A percentile compares a stretch with the other conserved stretches of the same genome.
Conservation (phyloP, 2,888 invertebrate species). For the Tortrix viridana region DNA sequence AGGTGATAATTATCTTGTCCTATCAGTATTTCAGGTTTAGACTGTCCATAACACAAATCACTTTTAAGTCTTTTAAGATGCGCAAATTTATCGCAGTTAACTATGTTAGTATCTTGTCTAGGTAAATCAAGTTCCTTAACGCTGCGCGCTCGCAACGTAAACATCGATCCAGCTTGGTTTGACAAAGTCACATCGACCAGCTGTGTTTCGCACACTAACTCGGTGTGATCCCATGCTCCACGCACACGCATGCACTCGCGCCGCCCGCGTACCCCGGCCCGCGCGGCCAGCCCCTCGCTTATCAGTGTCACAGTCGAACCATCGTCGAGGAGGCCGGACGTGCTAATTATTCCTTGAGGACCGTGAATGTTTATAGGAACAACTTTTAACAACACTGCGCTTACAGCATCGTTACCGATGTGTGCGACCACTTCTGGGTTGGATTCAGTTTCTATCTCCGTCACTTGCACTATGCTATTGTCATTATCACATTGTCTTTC, state of each 20-base stretch:
- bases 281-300: constrained; percentile 35
- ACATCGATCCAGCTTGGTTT: constrained; percentile 33
- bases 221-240: constrained; percentile 41
- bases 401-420: not conserved
- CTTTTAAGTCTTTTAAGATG: constrained; percentile 27
- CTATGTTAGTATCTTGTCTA: constrained; percentile 35
- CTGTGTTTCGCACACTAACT: constrained; percentile 35
- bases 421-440: constrained; percentile 21
- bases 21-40: constrained; percentile 46
- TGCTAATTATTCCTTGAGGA: constrained; percentile 39
- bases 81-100: constrained; percentile 34
- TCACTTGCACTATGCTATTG: not conserved
- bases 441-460: not conserved
- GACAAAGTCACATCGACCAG: constrained; percentile 36
- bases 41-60: constrained; percentile 6
- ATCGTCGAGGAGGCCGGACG: constrained; percentile 44
- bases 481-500: not conserved
- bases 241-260: constrained; percentile 41
- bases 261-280: constrained; percentile 40
- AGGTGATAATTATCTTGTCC: constrained; percentile 48
- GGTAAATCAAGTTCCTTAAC: constrained; percentile 44
- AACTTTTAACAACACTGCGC: constrained; percentile 41
- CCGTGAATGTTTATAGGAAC: constrained; percentile 42
- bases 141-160: constrained; percentile 40
- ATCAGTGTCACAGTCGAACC: constrained; percentile 46